Evolutionary conservation across 2,113 vertebrate genomes (phyloP).

Genomic region (Lasiurus borealis): DNA sequence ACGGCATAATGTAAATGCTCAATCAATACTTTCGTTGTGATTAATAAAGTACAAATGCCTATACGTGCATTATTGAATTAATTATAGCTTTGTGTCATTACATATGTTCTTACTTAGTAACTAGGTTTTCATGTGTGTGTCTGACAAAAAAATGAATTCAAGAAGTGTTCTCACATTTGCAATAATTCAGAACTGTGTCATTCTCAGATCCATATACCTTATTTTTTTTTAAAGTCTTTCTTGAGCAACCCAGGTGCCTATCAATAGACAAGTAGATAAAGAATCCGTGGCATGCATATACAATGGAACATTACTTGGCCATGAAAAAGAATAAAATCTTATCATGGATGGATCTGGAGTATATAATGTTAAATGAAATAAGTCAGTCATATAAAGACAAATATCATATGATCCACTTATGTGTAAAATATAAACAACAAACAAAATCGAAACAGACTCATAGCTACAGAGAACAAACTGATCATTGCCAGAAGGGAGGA

Average conservation of each 20-base stretch:
- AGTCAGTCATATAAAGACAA: neutral
- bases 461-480: neutral
- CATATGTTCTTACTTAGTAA: neutral
- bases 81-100: neutral
- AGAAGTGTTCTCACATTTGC: neutral
- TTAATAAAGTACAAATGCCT: neutral
- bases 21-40: neutral
- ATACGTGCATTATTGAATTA: neutral
- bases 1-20: neutral
- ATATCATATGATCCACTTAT: neutral
- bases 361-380: neutral
- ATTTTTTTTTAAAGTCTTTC: neutral
- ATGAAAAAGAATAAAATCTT: neutral
- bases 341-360: neutral
- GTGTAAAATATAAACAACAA: neutral
- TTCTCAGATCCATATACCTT: neutral
- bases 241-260: neutral
- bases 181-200: neutral
- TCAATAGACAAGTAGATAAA: neutral
- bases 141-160: neutral
- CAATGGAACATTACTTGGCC: neutral
- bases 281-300: neutral
- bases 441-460: neutral
- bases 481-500: neutral
- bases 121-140: neutral